Conservation (phyloP, 2,888 invertebrate genomes). For the Euclidia mi region DNA sequence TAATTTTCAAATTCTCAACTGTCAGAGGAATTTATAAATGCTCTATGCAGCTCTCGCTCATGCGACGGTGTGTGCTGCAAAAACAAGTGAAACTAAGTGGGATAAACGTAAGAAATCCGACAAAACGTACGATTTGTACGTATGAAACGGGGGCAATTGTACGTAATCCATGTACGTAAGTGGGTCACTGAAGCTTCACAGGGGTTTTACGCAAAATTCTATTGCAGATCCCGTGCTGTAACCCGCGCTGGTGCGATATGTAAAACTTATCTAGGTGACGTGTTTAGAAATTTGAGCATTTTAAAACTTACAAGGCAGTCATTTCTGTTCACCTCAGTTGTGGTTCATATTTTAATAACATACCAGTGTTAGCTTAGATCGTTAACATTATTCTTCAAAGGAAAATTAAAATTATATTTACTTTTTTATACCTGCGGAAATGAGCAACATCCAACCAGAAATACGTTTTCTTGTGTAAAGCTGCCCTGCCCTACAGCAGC, state of each 20-base stretch:
- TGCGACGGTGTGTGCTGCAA: constrained; percentile 42
- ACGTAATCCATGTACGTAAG: constrained; percentile 67
- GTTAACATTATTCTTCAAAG: too few relatives aligned
- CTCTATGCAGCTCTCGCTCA: constrained; percentile 37
- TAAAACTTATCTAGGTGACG: constrained; percentile 23
- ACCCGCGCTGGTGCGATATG: constrained; percentile 22
- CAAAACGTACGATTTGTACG: constrained; percentile 66
- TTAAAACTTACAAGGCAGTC: background rate
- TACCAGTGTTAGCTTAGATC: too few relatives aligned
- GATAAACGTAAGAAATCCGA: constrained; percentile 63
- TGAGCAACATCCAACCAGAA: too few relatives aligned
- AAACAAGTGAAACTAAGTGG: constrained; percentile 55
- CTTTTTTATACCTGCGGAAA: too few relatives aligned
- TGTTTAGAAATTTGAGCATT: background rate
- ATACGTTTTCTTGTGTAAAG: too few relatives aligned
- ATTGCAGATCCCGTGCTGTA: constrained; percentile 21
- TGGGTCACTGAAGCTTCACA: constrained; percentile 55
- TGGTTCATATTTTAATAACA: too few relatives aligned
- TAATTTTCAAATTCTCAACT: constrained; percentile 61
- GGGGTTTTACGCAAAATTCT: constrained; percentile 46
- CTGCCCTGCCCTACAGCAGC: too few relatives aligned
- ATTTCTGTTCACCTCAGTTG: too few relatives aligned
- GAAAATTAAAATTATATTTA: too few relatives aligned
- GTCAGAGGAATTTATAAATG: constrained; percentile 54
- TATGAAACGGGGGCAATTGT: constrained; percentile 60